These are phyloP conservation scores for Dichetophora obliterata DNA, from an alignment of 2,888 invertebrate species.

Conservation along the genomic window DNA sequence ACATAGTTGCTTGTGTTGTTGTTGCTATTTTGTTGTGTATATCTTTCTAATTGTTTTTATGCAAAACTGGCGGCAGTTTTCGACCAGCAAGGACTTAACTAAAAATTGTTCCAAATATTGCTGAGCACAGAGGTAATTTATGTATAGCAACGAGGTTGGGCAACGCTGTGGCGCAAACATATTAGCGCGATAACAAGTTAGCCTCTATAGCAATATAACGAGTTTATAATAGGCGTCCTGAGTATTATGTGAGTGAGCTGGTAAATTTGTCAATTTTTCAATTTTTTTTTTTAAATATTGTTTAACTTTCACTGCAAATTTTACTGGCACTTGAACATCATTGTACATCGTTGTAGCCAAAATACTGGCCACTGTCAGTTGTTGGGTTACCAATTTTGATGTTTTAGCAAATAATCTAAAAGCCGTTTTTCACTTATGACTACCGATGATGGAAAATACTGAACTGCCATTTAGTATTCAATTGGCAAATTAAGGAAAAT, in stretches of 20 bases:
- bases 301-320: no score
- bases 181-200: no score
- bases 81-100: not conserved
- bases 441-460: not conserved
- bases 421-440: not conserved
- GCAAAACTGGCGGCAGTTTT: not conserved
- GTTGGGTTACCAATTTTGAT: not conserved
- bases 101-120: not conserved
- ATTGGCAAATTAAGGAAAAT: not conserved
- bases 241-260: not conserved
- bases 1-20: conserved; percentile 14
- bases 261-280: not conserved
- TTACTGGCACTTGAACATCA: not conserved
- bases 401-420: not conserved
- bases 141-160: no score
- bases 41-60: conserved; percentile 22
- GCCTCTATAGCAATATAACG: no score
- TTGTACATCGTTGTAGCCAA: not conserved
- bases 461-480: not conserved
- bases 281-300: not conserved
- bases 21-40: not conserved
- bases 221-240: no score
- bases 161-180: no score
- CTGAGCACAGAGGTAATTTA: not conserved
- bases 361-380: not conserved